Conservation (phyloP, 1,140 invertebrate genomes). For the Drosophila pruinosa region DNA sequence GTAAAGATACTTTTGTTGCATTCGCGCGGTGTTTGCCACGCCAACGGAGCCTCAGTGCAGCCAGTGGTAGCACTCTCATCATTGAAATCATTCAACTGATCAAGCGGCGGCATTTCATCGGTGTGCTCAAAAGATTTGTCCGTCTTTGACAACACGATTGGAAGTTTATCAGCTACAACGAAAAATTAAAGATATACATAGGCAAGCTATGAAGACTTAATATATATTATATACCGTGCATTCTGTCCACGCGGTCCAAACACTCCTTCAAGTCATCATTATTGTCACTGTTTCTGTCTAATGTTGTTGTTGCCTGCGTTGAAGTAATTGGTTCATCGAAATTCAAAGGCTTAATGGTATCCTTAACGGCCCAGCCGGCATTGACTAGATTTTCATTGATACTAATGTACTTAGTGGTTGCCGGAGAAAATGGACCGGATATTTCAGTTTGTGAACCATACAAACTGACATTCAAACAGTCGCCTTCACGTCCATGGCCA, state of each 20-base stretch:
- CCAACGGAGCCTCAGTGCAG: slow-evolving; percentile 17
- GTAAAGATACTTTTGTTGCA: slow-evolving; percentile 83
- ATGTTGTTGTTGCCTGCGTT: background rate
- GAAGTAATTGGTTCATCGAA: background rate
- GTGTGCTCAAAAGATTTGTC: slow-evolving; percentile 16
- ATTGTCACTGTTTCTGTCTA: background rate
- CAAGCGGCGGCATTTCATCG: slow-evolving; percentile 49
- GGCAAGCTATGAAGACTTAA: too few species aligned
- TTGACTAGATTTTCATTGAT: slow-evolving; percentile 40
- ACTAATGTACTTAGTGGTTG: slow-evolving; percentile 28
- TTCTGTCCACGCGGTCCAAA: background rate
- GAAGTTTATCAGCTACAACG: background rate
- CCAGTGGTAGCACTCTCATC: slow-evolving; percentile 19
- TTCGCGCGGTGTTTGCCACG: slow-evolving; percentile 47
- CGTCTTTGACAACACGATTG: background rate
- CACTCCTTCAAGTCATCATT: background rate
- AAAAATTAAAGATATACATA: too few species aligned
- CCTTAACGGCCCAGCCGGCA: slow-evolving; percentile 11
- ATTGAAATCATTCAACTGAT: slow-evolving; percentile 41
- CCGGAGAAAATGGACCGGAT: slow-evolving; percentile 42
- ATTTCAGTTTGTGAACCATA: slow-evolving; percentile 36
- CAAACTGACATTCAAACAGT: slow-evolving; percentile 22
- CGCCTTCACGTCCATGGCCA: background rate
- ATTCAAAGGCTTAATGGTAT: background rate
- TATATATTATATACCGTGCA: too few species aligned